Evolutionary conservation across 2,113 vertebrate species (phyloP).

Genomic region (Laticauda colubrina): DNA sequence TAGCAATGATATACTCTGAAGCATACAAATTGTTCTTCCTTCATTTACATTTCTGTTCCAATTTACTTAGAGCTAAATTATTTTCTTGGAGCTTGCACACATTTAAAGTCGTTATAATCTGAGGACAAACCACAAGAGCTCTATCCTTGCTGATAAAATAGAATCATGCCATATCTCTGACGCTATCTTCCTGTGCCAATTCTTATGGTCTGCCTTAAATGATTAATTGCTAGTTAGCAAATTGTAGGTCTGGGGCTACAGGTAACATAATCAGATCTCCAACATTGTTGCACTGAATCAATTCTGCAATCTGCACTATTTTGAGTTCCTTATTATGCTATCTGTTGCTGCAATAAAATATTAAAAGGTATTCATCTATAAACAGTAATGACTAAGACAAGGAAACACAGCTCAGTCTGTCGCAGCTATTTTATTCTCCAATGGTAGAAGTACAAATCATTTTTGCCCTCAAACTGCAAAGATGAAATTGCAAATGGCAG

Average conservation of each 20-base stretch:
- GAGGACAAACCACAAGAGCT: not conserved
- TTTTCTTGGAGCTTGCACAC: not conserved
- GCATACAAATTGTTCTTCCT: not conserved
- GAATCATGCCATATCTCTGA: not conserved
- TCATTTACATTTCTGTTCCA: not conserved
- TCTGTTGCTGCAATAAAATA: slow-evolving; percentile 19
- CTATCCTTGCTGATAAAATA: not conserved
- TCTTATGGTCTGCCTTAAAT: not conserved
- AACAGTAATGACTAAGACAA: too few relatives aligned
- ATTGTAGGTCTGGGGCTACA: not conserved
- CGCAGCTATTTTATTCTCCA: too few relatives aligned
- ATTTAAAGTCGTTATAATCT: not conserved
- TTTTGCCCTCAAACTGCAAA: too few relatives aligned
- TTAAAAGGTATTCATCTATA: not conserved
- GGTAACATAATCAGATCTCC: not conserved
- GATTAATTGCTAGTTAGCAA: not conserved
- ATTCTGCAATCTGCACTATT: slow-evolving; percentile 9
- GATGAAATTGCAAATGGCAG: too few relatives aligned
- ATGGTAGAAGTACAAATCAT: too few relatives aligned
- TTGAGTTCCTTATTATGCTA: slow-evolving; percentile 26
- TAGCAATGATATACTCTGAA: not conserved
- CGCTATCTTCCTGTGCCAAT: not conserved
- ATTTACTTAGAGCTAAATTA: not conserved
- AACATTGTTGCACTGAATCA: not conserved
- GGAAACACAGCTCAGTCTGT: too few relatives aligned